Percentiles rank a stretch among this genome's conserved stretches.
Evolutionary conservation across 1,140 invertebrate species (phyloP).

Genomic region (Hesperophylax magnus): DNA sequence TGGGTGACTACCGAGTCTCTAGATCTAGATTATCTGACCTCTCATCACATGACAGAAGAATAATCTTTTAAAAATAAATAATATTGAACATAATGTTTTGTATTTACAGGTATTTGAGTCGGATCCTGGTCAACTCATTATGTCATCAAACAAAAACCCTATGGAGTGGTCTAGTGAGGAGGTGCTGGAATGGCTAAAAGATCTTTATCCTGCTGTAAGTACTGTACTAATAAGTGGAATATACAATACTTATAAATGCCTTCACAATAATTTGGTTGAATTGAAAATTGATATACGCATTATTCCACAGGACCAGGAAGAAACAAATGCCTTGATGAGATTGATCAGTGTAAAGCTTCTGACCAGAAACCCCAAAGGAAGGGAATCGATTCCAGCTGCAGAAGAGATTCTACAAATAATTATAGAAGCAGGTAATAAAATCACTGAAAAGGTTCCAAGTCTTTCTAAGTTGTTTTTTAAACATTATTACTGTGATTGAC

Average conservation of each 20-base stretch:
- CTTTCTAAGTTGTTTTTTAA: too few relatives aligned
- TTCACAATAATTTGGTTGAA: too few relatives aligned
- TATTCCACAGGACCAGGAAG: background rate
- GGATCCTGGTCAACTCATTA: constrained; percentile 1
- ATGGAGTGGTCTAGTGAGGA: constrained; percentile 6
- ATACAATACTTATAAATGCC: too few relatives aligned
- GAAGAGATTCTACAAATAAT: constrained; percentile 20
- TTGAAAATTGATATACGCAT: background rate
- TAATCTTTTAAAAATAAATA: too few relatives aligned
- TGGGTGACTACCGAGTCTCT: too few relatives aligned
- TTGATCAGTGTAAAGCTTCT: background rate
- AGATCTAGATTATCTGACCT: too few relatives aligned
- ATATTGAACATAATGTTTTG: background rate
- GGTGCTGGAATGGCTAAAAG: background rate
- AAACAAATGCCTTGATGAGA: background rate
- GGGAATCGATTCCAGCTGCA: background rate
- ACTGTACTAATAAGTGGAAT: background rate
- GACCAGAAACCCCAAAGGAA: background rate
- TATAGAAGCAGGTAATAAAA: background rate
- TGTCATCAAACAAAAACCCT: background rate
- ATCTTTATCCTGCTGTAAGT: constrained; percentile 6
- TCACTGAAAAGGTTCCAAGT: too few relatives aligned
- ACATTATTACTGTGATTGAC: too few relatives aligned
- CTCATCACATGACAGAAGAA: too few relatives aligned
- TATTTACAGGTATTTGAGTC: background rate